Conservation (phyloP, 2,113 vertebrate species). For the Astur gentilis region DNA sequence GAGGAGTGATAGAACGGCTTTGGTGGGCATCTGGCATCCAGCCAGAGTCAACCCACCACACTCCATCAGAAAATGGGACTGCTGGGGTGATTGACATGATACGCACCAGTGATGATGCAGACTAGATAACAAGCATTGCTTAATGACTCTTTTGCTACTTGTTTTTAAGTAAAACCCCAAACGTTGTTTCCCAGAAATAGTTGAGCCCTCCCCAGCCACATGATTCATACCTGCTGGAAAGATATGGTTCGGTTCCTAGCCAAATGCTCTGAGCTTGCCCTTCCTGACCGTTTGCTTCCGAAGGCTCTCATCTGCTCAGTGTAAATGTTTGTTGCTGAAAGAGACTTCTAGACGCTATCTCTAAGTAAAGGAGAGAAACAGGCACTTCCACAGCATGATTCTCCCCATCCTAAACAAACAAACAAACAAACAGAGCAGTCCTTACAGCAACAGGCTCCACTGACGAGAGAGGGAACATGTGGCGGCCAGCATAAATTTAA, state of each 20-base stretch:
- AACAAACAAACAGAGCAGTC: not conserved
- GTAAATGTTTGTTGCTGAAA: not conserved
- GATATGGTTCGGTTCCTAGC: not conserved
- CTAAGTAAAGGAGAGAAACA: not conserved
- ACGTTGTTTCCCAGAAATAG: not conserved
- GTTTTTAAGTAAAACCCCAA: not conserved
- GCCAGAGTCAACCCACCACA: not conserved
- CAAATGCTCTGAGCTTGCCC: not conserved
- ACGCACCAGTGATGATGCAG: not conserved
- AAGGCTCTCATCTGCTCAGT: not conserved
- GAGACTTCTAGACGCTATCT: not conserved
- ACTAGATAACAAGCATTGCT: not conserved
- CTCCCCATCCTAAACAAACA: not conserved
- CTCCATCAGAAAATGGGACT: not conserved
- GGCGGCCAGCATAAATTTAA: not conserved
- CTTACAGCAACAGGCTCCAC: rapidly evolving
- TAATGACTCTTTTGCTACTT: not conserved
- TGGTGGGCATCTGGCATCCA: not conserved
- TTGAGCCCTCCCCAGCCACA: not conserved
- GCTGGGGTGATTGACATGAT: not conserved
- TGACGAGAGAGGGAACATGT: not conserved
- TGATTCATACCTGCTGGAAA: not conserved
- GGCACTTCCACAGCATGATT: not conserved
- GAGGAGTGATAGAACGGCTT: rapidly evolving
- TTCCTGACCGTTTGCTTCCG: not conserved